Conservation (phyloP, 2,113 vertebrate genomes). For the Pseudorectes ferrugineus region DNA sequence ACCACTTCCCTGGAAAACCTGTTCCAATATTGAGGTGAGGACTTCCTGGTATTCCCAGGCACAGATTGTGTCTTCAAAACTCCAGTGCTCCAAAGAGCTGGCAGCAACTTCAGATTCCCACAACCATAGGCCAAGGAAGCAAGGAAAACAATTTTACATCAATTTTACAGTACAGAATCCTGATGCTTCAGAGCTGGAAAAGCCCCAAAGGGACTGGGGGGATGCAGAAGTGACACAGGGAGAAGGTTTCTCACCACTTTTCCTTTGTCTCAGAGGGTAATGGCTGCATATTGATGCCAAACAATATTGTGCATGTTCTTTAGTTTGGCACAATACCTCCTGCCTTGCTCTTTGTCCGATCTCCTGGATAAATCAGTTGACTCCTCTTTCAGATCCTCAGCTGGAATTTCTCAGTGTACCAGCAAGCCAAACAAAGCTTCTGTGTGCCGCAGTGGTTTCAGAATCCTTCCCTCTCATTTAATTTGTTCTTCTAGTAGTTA, state of each 20-base stretch:
- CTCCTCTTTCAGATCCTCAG: neutral
- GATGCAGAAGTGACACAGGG: neutral
- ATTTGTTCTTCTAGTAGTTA: neutral
- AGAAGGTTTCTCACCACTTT: neutral
- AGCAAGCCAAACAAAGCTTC: neutral
- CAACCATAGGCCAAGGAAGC: neutral
- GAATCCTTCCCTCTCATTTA: neutral
- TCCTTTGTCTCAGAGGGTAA: neutral
- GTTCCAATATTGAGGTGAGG: neutral
- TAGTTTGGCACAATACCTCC: neutral
- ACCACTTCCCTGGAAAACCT: neutral
- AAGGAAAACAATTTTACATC: neutral
- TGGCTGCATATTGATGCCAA: neutral
- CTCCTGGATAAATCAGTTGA: neutral
- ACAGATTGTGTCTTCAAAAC: neutral
- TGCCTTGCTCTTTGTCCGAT: neutral
- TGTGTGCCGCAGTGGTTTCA: neutral
- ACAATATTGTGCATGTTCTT: neutral
- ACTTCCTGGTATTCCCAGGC: neutral
- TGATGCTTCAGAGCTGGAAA: neutral
- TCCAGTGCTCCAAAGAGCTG: neutral
- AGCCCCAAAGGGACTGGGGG: accelerated
- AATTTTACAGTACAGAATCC: neutral
- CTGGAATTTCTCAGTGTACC: neutral
- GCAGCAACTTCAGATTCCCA: neutral